These are phyloP conservation scores for Propsilocerus akamusi DNA, from an alignment of 1,140 invertebrate species.

Conservation along the genomic window DNA sequence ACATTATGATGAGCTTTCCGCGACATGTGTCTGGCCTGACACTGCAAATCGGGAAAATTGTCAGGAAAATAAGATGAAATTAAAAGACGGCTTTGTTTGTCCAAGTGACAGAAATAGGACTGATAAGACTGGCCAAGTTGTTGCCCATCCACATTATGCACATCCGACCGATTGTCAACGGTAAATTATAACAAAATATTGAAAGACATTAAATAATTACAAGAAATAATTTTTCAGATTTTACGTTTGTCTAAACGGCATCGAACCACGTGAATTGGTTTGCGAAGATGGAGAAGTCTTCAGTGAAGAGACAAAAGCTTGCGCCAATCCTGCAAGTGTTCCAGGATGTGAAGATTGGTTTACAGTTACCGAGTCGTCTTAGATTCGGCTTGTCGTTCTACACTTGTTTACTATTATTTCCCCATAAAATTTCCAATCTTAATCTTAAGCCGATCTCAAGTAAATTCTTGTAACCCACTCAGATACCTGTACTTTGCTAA, in stretches of 20 bases:
- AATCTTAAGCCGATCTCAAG: no score
- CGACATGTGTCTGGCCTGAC: slow-evolving; percentile 76
- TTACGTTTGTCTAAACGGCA: slow-evolving; percentile 73
- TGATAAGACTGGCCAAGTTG: slow-evolving; percentile 46
- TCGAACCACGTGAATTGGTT: slow-evolving; percentile 66
- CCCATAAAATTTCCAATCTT: no score
- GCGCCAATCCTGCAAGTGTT: slow-evolving; percentile 73
- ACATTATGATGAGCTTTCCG: slow-evolving; percentile 66
- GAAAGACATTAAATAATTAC: no score
- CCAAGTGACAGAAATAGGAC: slow-evolving; percentile 44
- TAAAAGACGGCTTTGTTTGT: slow-evolving; percentile 66
- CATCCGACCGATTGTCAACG: slow-evolving; percentile 73
- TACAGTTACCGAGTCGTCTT: no score
- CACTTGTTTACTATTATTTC: no score
- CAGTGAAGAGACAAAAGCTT: slow-evolving; percentile 62
- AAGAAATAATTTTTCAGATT: no score
- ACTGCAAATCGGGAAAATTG: slow-evolving; percentile 57
- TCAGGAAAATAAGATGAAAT: slow-evolving; percentile 32
- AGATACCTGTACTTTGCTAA: no score
- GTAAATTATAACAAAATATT: no score
- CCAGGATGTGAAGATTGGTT: no score
- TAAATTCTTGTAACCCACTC: no score
- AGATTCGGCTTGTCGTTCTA: no score
- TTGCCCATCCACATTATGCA: slow-evolving; percentile 69
- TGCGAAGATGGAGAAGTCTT: slow-evolving; percentile 73